Percentiles rank a stretch among this genome's conserved stretches.
These are phyloP conservation scores for Diachrysia chrysitis DNA, from an alignment of 2,888 invertebrate species.

Conservation along the genomic window DNA sequence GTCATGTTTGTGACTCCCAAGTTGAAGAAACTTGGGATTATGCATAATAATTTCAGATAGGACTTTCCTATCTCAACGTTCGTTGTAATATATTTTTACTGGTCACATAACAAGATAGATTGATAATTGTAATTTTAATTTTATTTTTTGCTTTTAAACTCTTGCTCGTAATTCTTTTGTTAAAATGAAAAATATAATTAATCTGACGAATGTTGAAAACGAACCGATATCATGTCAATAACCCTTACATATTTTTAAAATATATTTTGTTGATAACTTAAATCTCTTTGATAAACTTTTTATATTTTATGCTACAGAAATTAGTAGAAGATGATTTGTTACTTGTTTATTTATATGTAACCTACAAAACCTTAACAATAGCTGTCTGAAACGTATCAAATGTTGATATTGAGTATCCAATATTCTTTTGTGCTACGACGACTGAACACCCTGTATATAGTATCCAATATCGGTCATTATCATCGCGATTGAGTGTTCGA, in stretches of 20 bases:
- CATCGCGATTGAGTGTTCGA: conserved; percentile 5
- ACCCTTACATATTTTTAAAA: background rate
- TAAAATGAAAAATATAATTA: too few relatives aligned
- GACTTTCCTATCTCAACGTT: too few relatives aligned
- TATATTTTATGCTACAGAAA: conserved; percentile 8
- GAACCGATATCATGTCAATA: background rate
- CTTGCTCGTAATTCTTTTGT: too few relatives aligned
- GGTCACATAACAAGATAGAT: too few relatives aligned
- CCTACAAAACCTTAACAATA: conserved; percentile 17
- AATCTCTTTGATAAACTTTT: background rate
- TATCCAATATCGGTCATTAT: conserved; percentile 20
- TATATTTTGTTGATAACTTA: background rate
- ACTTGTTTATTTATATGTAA: conserved; percentile 23
- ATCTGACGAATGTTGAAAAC: background rate
- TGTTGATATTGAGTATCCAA: conserved; percentile 22
- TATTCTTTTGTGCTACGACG: conserved; percentile 29
- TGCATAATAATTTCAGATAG: background rate
- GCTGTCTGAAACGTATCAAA: conserved; percentile 30
- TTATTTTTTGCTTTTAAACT: too few relatives aligned
- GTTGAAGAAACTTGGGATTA: background rate
- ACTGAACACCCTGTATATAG: conserved; percentile 7
- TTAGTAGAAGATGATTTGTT: conserved; percentile 14
- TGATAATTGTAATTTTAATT: too few relatives aligned
- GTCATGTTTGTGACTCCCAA: background rate
- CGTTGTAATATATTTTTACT: too few relatives aligned